Evolutionary conservation across 2,888 invertebrate genomes (phyloP), one percentile per base, ranked within the genome.

Genomic region (Lycia hirtaria): DNA sequence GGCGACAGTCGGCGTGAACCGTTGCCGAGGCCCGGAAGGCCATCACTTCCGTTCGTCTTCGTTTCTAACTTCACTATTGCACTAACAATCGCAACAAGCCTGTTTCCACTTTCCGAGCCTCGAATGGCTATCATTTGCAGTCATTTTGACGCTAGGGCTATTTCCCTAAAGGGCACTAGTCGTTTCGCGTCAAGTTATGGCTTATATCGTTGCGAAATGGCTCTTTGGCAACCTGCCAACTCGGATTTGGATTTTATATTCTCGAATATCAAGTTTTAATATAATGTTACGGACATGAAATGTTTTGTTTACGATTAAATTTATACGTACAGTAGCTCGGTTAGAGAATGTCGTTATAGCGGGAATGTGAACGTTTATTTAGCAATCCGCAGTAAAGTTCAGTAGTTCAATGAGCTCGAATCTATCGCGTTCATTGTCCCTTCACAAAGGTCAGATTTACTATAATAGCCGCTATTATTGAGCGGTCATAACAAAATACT

Each of bases 371-470:
- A 73, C 72, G 69, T 66, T 82, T 76, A 75, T 66, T 82, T 76
- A 75, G 86, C 82, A 87, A 86, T 75, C 80, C 68, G 73, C 75
- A 75, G 73, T 78, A 87, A 88, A 87, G 88, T 87, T 88, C 85
- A 88, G 80, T 85, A 80, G 88, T 87, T 85, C 83, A 81, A 81
- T 76, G 81, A 75, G 80, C 82, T 75, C 72, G 33, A 33, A 33
- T 9, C 33, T 33, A 33, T 80, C 60, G 73, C 78, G 79, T 82
- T 81, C 81, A 80, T 84, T 85, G 85, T 85, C 81, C 80, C 79
- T 76, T 76, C 62, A 56, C 68, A 85, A 88, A 88, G 85, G 87
- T 86, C 82, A 86, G 67, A 79, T 76, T 76, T 72, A 73, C 74
- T 71, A 70, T 69, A 71, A 70, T 64, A 65, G 56, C 70, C 61